Conservation (phyloP, 2,113 vertebrate genomes). For the Urocynchramus pylzowi region DNA sequence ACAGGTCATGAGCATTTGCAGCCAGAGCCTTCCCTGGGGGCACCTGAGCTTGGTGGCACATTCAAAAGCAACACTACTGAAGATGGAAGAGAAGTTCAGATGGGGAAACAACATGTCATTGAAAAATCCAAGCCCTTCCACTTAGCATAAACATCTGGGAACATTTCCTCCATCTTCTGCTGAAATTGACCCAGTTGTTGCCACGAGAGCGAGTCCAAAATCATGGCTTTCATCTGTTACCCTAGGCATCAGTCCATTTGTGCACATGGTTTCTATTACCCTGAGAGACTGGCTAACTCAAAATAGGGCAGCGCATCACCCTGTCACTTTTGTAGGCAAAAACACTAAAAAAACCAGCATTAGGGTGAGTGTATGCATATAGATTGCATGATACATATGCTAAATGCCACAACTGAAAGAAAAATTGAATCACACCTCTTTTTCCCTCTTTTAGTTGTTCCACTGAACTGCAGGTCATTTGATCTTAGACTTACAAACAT, state of each 20-base stretch:
- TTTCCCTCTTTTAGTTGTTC: neutral
- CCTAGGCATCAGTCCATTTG: neutral
- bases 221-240: neutral
- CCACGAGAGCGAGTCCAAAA: neutral
- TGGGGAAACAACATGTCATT: accelerated
- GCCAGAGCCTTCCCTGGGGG: neutral
- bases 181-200: neutral
- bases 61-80: neutral
- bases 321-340: neutral
- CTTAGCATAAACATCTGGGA: neutral
- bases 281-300: neutral
- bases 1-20: neutral
- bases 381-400: neutral
- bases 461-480: neutral
- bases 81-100: neutral
- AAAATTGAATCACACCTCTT: neutral
- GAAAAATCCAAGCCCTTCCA: neutral
- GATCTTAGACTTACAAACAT: neutral
- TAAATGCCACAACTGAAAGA: neutral
- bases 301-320: neutral
- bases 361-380: neutral
- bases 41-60: neutral
- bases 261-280: neutral
- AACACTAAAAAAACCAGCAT: neutral
- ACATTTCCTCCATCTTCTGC: neutral